These are phyloP conservation scores for Girardinus metallicus DNA, from an alignment of 2,797 vertebrate species.

Conservation along the genomic window DNA sequence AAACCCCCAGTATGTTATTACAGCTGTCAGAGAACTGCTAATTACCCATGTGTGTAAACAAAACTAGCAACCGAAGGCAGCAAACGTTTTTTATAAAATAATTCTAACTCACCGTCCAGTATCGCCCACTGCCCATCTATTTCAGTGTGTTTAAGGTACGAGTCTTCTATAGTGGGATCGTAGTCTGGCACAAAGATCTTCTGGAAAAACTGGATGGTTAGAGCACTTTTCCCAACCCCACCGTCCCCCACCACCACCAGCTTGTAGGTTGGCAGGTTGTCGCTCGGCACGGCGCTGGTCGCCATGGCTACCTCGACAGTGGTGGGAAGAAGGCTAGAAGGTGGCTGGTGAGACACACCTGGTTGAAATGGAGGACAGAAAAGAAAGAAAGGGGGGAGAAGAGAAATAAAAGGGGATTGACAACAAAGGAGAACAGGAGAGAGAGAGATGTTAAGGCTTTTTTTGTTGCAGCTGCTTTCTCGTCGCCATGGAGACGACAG, in stretches of 20 bases:
- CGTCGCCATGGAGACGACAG: slow-evolving; percentile 59
- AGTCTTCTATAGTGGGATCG: slow-evolving; percentile 99
- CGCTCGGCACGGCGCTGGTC: slow-evolving; percentile 94
- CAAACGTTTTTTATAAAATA: not conserved
- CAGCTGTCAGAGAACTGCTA: not conserved
- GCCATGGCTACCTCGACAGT: slow-evolving; percentile 85
- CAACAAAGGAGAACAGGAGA: slow-evolving; percentile 21
- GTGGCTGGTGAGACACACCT: slow-evolving; percentile 57
- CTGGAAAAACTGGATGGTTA: slow-evolving; percentile 99
- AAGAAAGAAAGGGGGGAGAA: not conserved
- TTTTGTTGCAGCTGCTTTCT: slow-evolving; percentile 47
- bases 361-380: slow-evolving; percentile 34
- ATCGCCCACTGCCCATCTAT: slow-evolving; percentile 99
- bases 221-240: slow-evolving; percentile 96
- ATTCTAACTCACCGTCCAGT: slow-evolving; percentile 87
- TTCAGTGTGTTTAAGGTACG: slow-evolving; percentile 98
- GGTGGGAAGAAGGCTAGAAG: slow-evolving; percentile 53
- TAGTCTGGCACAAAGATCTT: slow-evolving; percentile 99
- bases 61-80: not conserved
- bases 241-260: slow-evolving; percentile 98
- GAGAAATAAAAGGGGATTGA: slow-evolving; percentile 10
- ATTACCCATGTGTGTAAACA: not conserved
- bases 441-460: slow-evolving; percentile 30
- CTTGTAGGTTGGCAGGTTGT: slow-evolving; percentile 98
- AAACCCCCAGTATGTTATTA: not conserved